phyloP scores from a whole-genome alignment of 2,888 invertebrate genomes.

The Cheiracanthium punctorium region DNA sequence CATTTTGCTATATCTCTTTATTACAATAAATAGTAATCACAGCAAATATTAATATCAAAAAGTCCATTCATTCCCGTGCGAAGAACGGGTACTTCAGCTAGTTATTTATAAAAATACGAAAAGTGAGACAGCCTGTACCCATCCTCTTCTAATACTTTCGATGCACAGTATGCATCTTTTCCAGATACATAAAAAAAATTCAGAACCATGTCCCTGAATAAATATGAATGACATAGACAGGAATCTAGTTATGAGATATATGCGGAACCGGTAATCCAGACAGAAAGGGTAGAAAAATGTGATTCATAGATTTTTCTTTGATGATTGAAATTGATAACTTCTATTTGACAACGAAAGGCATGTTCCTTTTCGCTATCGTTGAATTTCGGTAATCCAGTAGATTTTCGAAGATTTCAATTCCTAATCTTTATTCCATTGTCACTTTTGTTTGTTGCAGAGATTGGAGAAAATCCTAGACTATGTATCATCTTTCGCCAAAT shows the following conservation, averaged over 20 bases:
- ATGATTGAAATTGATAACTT: neutral
- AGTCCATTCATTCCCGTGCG: too few relatives aligned
- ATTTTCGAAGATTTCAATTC: neutral
- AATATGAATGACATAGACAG: neutral
- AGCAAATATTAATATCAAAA: too few relatives aligned
- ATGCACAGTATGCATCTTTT: too few relatives aligned
- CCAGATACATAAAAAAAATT: too few relatives aligned
- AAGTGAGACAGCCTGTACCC: too few relatives aligned
- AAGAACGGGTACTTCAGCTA: too few relatives aligned
- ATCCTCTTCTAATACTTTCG: too few relatives aligned
- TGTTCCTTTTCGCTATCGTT: neutral
- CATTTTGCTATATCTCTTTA: too few relatives aligned
- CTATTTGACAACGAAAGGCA: neutral
- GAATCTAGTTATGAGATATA: neutral
- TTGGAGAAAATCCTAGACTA: neutral
- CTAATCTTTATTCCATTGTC: constrained; percentile 2
- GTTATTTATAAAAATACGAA: too few relatives aligned
- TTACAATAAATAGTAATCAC: too few relatives aligned
- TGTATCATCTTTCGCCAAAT: neutral
- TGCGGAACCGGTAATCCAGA: neutral
- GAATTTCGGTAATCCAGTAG: neutral
- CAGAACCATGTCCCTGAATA: neutral
- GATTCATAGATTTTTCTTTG: neutral
- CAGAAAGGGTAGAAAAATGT: neutral
- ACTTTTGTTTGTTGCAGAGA: neutral